Evolutionary conservation across 2,113 vertebrate species (phyloP).

Genomic region (Menura novaehollandiae): DNA sequence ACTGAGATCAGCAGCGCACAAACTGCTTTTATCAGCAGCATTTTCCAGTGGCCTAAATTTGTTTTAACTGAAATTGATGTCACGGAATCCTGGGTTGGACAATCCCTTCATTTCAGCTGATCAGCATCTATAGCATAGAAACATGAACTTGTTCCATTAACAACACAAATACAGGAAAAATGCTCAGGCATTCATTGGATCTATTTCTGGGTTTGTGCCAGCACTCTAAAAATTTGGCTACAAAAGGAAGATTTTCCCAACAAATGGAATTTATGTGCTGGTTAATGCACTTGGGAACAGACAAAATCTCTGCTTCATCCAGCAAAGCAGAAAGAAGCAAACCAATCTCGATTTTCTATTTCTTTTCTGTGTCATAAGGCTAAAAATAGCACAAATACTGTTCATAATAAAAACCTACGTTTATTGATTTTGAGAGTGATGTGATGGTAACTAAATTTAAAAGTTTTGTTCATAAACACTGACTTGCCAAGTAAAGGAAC

Average conservation of each 20-base stretch:
- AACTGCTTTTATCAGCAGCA: background rate
- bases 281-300: background rate
- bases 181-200: background rate
- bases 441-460: background rate
- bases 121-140: background rate
- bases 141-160: background rate
- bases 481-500: constrained; percentile 15
- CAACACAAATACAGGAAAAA: background rate
- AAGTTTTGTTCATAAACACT: background rate
- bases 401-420: background rate
- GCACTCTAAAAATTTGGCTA: background rate
- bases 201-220: background rate
- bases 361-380: background rate
- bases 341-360: background rate
- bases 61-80: background rate
- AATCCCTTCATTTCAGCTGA: background rate
- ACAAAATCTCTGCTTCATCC: background rate
- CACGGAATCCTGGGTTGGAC: rapidly evolving
- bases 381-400: background rate
- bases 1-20: rapidly evolving
- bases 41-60: background rate
- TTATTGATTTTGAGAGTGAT: constrained; percentile 14
- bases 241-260: background rate
- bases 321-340: background rate
- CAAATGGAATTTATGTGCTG: background rate